A percentile compares a stretch with the other conserved stretches of the same genome.
phyloP scores from a whole-genome alignment of 2,888 invertebrate species.

The Odontomyia ornata region DNA sequence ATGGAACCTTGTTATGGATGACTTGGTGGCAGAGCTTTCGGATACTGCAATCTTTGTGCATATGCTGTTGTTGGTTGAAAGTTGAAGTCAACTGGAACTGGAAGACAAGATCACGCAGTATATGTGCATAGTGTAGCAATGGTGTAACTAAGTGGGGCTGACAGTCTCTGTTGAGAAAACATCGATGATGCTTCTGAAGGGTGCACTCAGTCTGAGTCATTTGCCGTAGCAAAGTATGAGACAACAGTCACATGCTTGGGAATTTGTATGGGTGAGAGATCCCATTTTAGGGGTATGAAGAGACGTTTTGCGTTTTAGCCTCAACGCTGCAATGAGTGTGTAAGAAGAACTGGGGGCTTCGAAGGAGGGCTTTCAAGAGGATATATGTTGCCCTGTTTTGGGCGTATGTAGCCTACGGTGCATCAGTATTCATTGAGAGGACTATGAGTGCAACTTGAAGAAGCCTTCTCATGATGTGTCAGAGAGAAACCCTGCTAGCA shows the following conservation, averaged over 20 bases:
- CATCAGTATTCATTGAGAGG: neutral
- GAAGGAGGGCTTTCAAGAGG: neutral
- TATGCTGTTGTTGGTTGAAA: neutral
- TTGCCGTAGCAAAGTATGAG: neutral
- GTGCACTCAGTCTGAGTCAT: no score
- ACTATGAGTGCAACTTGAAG: neutral
- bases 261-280: neutral
- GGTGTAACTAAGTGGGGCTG: neutral
- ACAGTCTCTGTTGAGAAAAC: neutral
- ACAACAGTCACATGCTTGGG: neutral
- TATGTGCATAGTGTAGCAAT: neutral
- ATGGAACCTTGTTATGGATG: constrained; percentile 19
- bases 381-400: neutral
- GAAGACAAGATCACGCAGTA: neutral
- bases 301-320: neutral
- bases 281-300: neutral
- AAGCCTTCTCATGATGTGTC: neutral
- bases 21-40: neutral
- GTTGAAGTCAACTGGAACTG: neutral
- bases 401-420: neutral
- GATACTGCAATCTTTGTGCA: neutral
- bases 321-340: neutral
- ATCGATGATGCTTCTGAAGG: neutral
- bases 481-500: neutral
- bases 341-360: neutral